These are phyloP conservation scores for Novumbra hubbsi DNA, from an alignment of 2,797 vertebrate genomes.

Conservation along the genomic window DNA sequence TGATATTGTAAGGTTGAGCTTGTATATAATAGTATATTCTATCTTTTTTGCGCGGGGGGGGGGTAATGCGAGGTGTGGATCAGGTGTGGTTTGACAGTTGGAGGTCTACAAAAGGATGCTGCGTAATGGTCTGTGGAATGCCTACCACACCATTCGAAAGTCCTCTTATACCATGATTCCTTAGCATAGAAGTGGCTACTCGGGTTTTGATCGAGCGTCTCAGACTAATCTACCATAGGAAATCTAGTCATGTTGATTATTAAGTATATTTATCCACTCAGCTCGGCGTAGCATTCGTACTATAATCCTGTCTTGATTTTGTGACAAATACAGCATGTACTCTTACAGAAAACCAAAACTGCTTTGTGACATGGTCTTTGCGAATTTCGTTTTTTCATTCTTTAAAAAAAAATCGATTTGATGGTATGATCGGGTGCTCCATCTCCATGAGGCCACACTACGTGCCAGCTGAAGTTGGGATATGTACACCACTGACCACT, in stretches of 20 bases:
- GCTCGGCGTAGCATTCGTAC: neutral
- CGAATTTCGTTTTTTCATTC: neutral
- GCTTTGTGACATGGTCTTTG: neutral
- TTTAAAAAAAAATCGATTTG: neutral
- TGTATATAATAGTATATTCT: neutral
- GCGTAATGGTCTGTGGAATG: slow-evolving; percentile 41
- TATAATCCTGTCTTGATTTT: neutral
- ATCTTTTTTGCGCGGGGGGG: neutral
- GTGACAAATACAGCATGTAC: neutral
- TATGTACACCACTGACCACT: neutral
- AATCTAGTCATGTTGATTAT: neutral
- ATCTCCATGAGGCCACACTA: no score
- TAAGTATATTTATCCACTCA: neutral
- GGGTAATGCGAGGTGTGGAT: neutral
- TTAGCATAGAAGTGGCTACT: neutral
- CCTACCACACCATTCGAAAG: slow-evolving; percentile 31
- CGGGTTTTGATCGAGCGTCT: neutral
- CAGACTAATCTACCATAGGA: neutral
- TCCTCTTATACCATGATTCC: neutral
- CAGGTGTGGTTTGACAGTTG: slow-evolving; percentile 1
- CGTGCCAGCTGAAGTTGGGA: no score
- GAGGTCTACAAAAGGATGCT: slow-evolving; percentile 31
- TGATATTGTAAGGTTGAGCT: neutral
- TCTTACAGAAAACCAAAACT: neutral
- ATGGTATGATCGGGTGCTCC: neutral